Evolutionary conservation across 2,888 invertebrate species (phyloP).

Genomic region (Pardosa pseudoannulata): DNA sequence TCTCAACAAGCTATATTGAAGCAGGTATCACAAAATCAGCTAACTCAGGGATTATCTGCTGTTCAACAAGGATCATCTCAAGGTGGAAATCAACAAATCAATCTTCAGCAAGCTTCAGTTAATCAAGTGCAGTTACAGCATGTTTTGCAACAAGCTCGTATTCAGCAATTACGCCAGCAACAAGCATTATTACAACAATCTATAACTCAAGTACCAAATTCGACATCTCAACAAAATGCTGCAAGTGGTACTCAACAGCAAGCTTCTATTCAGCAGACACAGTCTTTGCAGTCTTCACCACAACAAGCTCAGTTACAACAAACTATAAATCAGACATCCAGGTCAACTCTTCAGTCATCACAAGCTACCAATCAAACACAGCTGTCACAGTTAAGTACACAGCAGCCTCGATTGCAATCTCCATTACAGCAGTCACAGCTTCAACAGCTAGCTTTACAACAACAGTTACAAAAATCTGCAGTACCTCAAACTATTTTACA

Average conservation of each 20-base stretch:
- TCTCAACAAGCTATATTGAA: slow-evolving; percentile 45
- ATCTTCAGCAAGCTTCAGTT: slow-evolving; percentile 49
- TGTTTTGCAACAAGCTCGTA: slow-evolving; percentile 57
- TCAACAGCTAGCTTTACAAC: slow-evolving; percentile 48
- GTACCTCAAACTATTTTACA: slow-evolving; percentile 43
- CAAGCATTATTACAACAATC: slow-evolving; percentile 61
- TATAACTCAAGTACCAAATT: slow-evolving; percentile 36
- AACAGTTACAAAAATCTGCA: slow-evolving; percentile 34
- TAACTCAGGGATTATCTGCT: slow-evolving; percentile 29
- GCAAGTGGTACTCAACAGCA: neutral
- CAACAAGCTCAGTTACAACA: slow-evolving; percentile 19
- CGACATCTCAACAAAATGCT: slow-evolving; percentile 22
- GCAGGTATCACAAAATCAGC: slow-evolving; percentile 40
- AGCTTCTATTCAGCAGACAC: slow-evolving; percentile 26
- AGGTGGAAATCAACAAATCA: slow-evolving; percentile 39
- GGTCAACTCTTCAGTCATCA: slow-evolving; percentile 26
- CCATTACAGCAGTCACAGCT: slow-evolving; percentile 55
- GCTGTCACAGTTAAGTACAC: slow-evolving; percentile 31
- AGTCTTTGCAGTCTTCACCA: slow-evolving; percentile 21
- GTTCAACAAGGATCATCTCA: slow-evolving; percentile 19
- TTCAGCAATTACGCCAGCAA: slow-evolving; percentile 54
- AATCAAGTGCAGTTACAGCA: slow-evolving; percentile 58
- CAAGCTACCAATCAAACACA: slow-evolving; percentile 9
- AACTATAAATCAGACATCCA: slow-evolving; percentile 3
- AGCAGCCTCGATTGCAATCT: slow-evolving; percentile 30